These are phyloP conservation scores for Eulemur rubriventer DNA, from an alignment of 2,797 vertebrate species.

Conservation along the genomic window DNA sequence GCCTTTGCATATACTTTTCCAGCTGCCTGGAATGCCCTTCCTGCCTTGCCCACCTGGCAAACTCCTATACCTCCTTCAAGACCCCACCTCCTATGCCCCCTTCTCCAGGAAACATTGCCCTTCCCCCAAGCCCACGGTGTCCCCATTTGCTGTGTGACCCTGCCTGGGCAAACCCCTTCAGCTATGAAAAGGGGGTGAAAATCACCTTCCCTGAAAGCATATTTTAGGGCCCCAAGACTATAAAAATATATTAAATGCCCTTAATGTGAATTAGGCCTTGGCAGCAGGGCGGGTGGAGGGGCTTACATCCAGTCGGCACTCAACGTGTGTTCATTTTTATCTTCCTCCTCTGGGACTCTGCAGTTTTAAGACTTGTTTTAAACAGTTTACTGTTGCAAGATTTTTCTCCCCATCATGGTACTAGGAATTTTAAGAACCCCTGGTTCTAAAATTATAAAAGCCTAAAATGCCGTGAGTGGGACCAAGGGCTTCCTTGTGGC, in stretches of 20 bases:
- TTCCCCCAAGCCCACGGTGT: no score
- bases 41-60: not conserved
- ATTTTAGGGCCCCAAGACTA: not conserved
- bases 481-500: constrained; percentile 39
- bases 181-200: not conserved
- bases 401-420: constrained; percentile 27
- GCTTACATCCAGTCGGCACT: not conserved
- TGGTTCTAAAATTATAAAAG: constrained; percentile 77
- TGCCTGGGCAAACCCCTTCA: not conserved
- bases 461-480: constrained; percentile 44
- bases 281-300: not conserved
- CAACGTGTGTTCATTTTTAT: not conserved
- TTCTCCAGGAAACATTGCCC: not conserved
- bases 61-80: constrained; percentile 34
- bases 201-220: not conserved
- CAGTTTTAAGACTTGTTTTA: constrained; percentile 61
- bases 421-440: constrained; percentile 72
- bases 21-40: not conserved
- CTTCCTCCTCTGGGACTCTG: not conserved
- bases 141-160: not conserved
- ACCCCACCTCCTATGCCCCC: not conserved
- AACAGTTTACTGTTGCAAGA: constrained; percentile 64
- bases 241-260: not conserved
- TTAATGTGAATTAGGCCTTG: not conserved
- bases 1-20: not conserved